Evolutionary conservation across 2,113 vertebrate genomes (phyloP).

Genomic region (Dryoscopus gambensis): DNA sequence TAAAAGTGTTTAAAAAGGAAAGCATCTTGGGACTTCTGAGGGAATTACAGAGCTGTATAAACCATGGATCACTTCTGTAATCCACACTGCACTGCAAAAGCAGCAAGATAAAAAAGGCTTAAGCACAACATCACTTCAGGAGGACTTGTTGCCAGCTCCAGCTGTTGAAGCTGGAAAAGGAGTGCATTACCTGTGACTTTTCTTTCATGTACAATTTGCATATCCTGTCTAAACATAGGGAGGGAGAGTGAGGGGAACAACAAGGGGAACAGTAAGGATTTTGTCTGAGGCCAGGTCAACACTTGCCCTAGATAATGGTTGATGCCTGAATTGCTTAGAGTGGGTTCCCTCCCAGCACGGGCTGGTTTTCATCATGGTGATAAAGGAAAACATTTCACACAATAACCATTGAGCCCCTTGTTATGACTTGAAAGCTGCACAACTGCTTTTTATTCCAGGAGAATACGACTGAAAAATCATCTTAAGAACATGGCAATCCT

Average conservation of each 20-base stretch:
- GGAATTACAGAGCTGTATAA: background rate
- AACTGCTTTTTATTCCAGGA: constrained; percentile 12
- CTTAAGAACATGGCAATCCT: background rate
- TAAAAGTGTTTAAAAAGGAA: background rate
- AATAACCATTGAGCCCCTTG: background rate
- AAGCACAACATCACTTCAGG: background rate
- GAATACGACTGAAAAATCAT: background rate
- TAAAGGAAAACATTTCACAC: constrained; percentile 5
- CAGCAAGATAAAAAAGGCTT: background rate
- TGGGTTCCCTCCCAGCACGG: background rate
- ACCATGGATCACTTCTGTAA: background rate
- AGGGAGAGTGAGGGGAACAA: background rate
- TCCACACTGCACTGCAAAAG: background rate
- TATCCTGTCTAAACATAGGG: background rate
- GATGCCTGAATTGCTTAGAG: constrained; percentile 12
- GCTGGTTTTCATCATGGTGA: constrained; percentile 31
- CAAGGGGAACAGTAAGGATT: background rate
- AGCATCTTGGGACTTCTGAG: background rate
- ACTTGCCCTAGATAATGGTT: background rate
- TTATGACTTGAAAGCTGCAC: constrained; percentile 16
- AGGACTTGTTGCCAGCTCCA: background rate
- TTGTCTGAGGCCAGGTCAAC: constrained; percentile 34
- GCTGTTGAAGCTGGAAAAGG: background rate
- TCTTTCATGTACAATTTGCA: background rate
- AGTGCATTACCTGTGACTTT: constrained; percentile 10